Conservation (phyloP, 2,113 vertebrate genomes). For the Chlorodrepanis virens region DNA sequence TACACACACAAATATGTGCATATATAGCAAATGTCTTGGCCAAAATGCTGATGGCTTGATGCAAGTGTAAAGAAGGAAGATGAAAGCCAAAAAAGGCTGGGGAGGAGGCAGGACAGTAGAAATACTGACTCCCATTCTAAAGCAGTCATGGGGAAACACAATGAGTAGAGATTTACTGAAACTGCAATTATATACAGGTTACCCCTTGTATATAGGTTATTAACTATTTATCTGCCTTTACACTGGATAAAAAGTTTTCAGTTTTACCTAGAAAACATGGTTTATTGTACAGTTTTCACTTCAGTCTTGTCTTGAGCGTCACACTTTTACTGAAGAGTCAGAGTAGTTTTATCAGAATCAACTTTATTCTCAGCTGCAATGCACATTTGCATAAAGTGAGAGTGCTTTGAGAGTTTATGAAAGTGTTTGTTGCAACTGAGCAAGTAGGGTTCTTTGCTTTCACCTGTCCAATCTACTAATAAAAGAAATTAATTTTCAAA, state of each 20-base stretch:
- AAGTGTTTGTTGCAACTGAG: rapidly evolving
- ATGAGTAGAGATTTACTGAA: neutral
- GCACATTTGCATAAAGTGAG: neutral
- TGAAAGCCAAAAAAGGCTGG: neutral
- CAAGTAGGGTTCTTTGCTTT: neutral
- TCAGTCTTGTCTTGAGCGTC: neutral
- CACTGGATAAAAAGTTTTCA: neutral
- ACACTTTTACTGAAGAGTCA: neutral
- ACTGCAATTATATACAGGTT: neutral
- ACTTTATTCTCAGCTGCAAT: neutral
- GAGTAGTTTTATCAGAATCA: neutral
- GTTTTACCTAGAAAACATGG: neutral
- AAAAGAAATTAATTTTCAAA: neutral
- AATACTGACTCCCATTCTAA: neutral
- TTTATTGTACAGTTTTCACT: neutral
- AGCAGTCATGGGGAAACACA: neutral
- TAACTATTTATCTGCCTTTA: neutral
- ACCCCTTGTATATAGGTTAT: neutral
- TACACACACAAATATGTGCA: rapidly evolving
- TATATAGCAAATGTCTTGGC: neutral
- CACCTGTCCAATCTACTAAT: neutral
- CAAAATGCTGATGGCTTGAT: neutral
- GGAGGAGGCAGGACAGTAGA: neutral
- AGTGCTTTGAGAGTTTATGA: neutral
- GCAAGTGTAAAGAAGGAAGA: neutral